Base-by-base conservation (phyloP, 1,140 invertebrate genomes). In the Drosophila arizonae region DNA sequence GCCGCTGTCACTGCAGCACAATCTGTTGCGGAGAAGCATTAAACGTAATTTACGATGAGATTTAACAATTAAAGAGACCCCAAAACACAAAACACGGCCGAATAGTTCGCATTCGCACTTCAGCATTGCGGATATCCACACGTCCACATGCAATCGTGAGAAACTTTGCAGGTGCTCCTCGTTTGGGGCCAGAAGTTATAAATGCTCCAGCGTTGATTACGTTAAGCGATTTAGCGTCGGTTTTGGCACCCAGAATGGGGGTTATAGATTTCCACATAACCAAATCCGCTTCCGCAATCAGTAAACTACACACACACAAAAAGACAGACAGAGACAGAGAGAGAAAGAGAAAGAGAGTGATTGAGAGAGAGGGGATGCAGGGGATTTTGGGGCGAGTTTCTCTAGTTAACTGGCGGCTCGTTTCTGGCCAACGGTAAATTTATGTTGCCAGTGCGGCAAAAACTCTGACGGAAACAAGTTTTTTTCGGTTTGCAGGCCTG, bases 241-340 rank as follows among this genome's bases (percentile, higher is more conserved):
- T 46, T 43, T 65, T 60, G 55, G 39, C 68, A 64, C 63, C 56
- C 74, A 65, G 55, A 60, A 65, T 46, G 28, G 51, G 51, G 76
- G 51, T 66, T 72, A 81, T 87, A 79, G 72, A 79, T 87, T 82
- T 88, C 63, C 79, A 82, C 76, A 74, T 77, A 78, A 81, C 84
- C 82, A 88, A 87, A 87, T 87, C 82, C 84, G 82, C 82, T 87
- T 87, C 82, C 82, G 82, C 82, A 87, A 87, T 87, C 82, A 87
- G 84, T 88, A 87, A 87, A 88, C 82, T 82, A 79, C 84, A 87
- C 76, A 87, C 77, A 68, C 54, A 46, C 6, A 8, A 15, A 46
- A 2, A 17, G 13, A 39, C 6, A 55, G 3, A 10, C 9, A 33
- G 26, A 48, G 36, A 36, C 15, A 33, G 46, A 50, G 17, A 21